Evolutionary conservation across 1,140 invertebrate genomes (phyloP).

Genomic region (Goniozus legneri): DNA sequence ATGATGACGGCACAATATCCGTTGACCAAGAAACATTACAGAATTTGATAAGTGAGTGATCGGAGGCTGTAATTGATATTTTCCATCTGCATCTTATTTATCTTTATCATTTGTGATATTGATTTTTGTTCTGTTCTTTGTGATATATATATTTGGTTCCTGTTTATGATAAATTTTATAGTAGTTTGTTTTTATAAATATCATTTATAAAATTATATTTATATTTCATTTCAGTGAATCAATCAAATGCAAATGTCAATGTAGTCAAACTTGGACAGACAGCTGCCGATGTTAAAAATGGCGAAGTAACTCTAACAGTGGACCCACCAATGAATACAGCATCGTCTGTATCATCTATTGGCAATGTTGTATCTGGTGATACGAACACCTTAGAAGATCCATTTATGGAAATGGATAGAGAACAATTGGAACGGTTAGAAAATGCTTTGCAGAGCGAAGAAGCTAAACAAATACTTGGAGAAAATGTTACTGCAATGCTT

Average conservation of each 20-base stretch:
- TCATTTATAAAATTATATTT: no score
- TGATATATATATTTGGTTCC: no score
- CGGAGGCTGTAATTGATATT: constrained; percentile 7
- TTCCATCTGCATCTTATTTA: constrained; percentile 1
- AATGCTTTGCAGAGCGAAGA: constrained; percentile 60
- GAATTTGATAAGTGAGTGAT: constrained; percentile 64
- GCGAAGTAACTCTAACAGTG: constrained; percentile 47
- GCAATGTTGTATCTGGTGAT: constrained; percentile 23
- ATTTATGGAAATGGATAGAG: constrained; percentile 59
- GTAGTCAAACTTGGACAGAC: constrained; percentile 52
- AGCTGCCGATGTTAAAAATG: constrained; percentile 38
- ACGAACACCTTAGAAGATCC: constrained; percentile 47
- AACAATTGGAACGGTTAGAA: constrained; percentile 58
- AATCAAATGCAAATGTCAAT: constrained; percentile 51
- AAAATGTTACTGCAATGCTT: constrained; percentile 57
- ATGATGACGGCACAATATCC: constrained; percentile 68
- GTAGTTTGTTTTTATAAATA: no score
- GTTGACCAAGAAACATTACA: constrained; percentile 69
- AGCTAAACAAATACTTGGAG: constrained; percentile 59
- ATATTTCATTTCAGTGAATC: constrained; percentile 43
- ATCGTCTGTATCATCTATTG: constrained; percentile 12
- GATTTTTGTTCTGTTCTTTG: no score
- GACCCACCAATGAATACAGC: constrained; percentile 39
- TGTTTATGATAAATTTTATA: no score
- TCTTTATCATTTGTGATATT: no score